Conservation (phyloP, 2,797 vertebrate genomes). For the Aratinga solstitialis region DNA sequence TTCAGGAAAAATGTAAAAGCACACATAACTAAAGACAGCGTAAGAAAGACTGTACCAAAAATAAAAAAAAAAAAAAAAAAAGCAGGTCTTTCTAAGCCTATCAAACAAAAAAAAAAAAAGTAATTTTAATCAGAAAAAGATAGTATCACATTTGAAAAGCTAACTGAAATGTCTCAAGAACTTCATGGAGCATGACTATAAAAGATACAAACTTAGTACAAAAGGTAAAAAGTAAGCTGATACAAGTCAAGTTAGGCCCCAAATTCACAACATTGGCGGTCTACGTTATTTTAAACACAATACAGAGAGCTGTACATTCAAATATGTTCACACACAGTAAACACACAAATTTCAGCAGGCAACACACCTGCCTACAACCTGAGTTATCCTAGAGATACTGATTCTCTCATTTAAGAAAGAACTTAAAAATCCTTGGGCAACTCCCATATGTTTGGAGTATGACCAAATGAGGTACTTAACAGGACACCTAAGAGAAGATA, state of each 20-base stretch:
- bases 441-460: background rate
- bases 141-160: background rate
- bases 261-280: background rate
- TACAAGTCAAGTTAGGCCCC: background rate
- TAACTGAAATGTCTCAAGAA: background rate
- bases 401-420: background rate
- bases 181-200: accelerated
- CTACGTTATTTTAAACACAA: background rate
- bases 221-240: too few species aligned
- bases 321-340: background rate
- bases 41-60: background rate
- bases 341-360: background rate
- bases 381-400: background rate
- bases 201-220: background rate
- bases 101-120: background rate
- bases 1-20: background rate
- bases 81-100: background rate
- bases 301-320: background rate
- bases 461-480: background rate
- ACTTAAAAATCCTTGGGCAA: background rate
- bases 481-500: background rate
- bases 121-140: background rate
- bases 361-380: background rate
- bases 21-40: background rate
- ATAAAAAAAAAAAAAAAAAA: background rate